Evolutionary conservation across 2,888 invertebrate species (phyloP).

Genomic region (Mallateleia sp.): DNA sequence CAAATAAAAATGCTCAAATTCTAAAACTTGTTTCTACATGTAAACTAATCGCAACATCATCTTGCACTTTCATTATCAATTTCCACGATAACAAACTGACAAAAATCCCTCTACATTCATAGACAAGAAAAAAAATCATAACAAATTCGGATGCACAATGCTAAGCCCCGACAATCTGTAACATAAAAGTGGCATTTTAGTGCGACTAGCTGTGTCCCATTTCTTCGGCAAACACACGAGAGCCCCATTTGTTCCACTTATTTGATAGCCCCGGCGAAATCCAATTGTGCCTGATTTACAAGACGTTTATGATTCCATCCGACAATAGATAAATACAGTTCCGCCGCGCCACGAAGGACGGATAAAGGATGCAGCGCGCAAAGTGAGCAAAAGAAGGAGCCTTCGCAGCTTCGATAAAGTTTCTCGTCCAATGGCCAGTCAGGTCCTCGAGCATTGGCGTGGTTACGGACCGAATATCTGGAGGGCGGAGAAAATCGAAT

Average conservation of each 20-base stretch:
- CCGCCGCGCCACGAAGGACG: slow-evolving; percentile 41
- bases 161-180: background rate
- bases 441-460: slow-evolving; percentile 69
- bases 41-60: too few relatives aligned
- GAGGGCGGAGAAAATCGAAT: slow-evolving; percentile 77
- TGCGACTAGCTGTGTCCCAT: slow-evolving; percentile 63
- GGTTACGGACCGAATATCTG: slow-evolving; percentile 67
- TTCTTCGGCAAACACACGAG: slow-evolving; percentile 44
- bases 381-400: slow-evolving; percentile 63
- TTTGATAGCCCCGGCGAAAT: slow-evolving; percentile 65
- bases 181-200: background rate
- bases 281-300: slow-evolving; percentile 75
- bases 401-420: slow-evolving; percentile 71
- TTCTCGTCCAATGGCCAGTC: slow-evolving; percentile 75
- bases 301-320: slow-evolving; percentile 71
- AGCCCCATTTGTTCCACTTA: slow-evolving; percentile 65
- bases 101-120: too few relatives aligned
- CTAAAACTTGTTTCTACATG: too few relatives aligned
- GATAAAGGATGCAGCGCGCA: slow-evolving; percentile 60
- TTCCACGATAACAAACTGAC: too few relatives aligned
- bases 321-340: slow-evolving; percentile 71
- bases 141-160: background rate
- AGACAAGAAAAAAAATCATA: background rate
- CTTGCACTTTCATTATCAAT: too few relatives aligned
- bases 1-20: too few relatives aligned